phyloP scores from a whole-genome alignment of 37 sponge, comb jelly and placozoan genomes.

The Beroe ovata region DNA sequence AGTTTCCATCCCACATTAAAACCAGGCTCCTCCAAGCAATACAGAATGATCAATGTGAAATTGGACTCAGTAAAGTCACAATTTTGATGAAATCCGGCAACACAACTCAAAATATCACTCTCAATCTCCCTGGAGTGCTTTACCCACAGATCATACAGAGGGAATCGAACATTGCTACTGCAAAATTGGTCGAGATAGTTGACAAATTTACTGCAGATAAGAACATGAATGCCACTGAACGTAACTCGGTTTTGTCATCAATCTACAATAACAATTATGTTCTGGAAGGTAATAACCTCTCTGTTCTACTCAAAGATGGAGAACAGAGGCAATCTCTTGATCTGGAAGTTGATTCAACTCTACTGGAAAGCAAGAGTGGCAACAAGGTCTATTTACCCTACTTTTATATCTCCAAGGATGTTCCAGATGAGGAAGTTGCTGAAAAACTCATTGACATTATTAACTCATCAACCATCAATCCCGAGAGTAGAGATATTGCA shows the following conservation, averaged over 20 bases:
- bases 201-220: constrained; percentile 33
- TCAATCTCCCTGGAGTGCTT: constrained; percentile 53
- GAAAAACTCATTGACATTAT: constrained; percentile 13
- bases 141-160: constrained; percentile 62
- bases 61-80: constrained; percentile 41
- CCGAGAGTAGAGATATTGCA: background rate
- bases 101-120: constrained; percentile 48
- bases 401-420: constrained; percentile 24
- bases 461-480: background rate
- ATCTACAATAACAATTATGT: constrained; percentile 57
- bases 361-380: background rate
- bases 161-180: constrained; percentile 47
- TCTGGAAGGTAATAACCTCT: constrained; percentile 17
- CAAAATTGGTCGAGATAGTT: constrained; percentile 3
- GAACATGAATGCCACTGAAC: constrained; percentile 5
- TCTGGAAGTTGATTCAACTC: constrained; percentile 27
- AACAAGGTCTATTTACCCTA: background rate
- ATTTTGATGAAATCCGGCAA: constrained; percentile 52
- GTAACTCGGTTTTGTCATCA: constrained; percentile 48
- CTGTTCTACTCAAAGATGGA: constrained; percentile 58
- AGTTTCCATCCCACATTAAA: constrained; percentile 25
- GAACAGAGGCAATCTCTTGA: background rate
- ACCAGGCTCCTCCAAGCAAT: constrained; percentile 15
- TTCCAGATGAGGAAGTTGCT: background rate
- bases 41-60: constrained; percentile 17